Conservation (phyloP, 1,140 invertebrate genomes). For the Nebria ingens region DNA sequence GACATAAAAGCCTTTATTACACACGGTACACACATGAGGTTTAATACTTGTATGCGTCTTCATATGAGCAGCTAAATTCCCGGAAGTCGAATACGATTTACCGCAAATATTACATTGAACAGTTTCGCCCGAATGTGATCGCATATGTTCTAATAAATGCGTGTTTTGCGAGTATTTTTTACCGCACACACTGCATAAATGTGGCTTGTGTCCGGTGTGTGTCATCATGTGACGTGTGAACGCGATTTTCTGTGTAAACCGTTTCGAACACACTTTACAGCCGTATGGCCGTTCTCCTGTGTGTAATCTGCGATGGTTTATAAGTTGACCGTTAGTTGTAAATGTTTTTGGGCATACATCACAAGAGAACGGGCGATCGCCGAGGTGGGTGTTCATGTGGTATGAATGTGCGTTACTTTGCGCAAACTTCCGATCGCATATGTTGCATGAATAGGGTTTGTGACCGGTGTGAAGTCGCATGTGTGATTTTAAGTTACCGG, state of each 20-base stretch:
- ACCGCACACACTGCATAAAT: constrained; percentile 10
- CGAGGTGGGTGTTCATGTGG: constrained; percentile 39
- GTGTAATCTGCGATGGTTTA: constrained; percentile 31
- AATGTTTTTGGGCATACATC: constrained; percentile 71
- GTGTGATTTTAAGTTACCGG: constrained; percentile 34
- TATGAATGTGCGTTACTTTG: constrained; percentile 39
- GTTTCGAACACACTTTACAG: constrained; percentile 6
- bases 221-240: constrained; percentile 7
- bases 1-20: constrained; percentile 22
- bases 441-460: constrained; percentile 41
- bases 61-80: constrained; percentile 30
- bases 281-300: constrained; percentile 13
- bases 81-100: constrained; percentile 36
- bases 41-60: constrained; percentile 38
- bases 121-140: not conserved
- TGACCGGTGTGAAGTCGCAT: constrained; percentile 37
- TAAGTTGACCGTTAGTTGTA: constrained; percentile 41
- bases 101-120: constrained; percentile 36
- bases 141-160: constrained; percentile 7
- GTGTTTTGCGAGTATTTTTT: constrained; percentile 8
- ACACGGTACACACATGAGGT: constrained; percentile 38
- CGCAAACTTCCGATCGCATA: constrained; percentile 41
- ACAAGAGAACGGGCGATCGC: constrained; percentile 68
- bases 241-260: constrained; percentile 7
- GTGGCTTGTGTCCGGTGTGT: constrained; percentile 6